Percentiles rank a stretch among this genome's conserved stretches.
Conservation (phyloP, 2,113 vertebrate species). For the Rhodinocichla rosea region DNA sequence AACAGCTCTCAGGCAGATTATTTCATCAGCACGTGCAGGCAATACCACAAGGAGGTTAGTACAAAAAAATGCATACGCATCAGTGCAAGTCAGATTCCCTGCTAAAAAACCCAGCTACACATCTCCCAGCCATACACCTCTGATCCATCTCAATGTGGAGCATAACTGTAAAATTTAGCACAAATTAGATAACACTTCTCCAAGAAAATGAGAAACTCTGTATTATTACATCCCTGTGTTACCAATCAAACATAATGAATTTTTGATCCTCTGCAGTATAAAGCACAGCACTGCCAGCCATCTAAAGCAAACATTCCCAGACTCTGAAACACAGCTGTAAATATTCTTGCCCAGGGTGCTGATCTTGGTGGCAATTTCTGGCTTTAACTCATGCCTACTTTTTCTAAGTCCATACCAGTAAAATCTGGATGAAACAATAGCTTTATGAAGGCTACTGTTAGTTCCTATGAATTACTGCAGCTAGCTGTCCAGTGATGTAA, state of each 20-base stretch:
- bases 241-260: constrained; percentile 36
- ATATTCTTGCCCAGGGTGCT: not conserved
- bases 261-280: constrained; percentile 20
- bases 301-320: constrained; percentile 17
- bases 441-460: not conserved
- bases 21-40: constrained; percentile 17
- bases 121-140: not conserved
- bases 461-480: not conserved
- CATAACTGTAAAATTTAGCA: not conserved
- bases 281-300: not conserved
- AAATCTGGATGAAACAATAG: not conserved
- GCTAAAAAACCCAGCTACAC: not conserved
- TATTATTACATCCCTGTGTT: not conserved
- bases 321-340: not conserved
- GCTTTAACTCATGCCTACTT: not conserved
- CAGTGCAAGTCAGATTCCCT: not conserved
- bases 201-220: not conserved
- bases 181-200: not conserved
- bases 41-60: not conserved
- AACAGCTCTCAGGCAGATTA: constrained; percentile 16
- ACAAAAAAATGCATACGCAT: not conserved
- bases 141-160: not conserved
- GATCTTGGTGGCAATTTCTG: not conserved
- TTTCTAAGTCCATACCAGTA: not conserved
- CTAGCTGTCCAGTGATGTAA: not conserved